Percentiles rank a stretch among this genome's conserved stretches.
phyloP scores from a whole-genome alignment of 2,113 vertebrate genomes.

The Phyllostomus discolor region DNA sequence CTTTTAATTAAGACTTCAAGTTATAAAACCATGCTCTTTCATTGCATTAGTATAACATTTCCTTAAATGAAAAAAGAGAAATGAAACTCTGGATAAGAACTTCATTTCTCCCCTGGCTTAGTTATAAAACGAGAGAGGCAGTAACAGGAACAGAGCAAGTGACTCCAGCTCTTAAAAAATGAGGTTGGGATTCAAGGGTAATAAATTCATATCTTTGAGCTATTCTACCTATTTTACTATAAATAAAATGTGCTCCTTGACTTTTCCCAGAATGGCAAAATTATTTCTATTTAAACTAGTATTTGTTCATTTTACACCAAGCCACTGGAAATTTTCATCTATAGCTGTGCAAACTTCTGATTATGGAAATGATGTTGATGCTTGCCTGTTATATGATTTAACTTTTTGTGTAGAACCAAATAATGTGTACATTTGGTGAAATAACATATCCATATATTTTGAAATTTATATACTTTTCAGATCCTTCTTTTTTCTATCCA shows the following conservation, averaged over 20 bases:
- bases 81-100: not conserved
- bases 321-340: not conserved
- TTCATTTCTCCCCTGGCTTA: not conserved
- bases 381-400: not conserved
- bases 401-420: not conserved
- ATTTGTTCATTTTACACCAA: not conserved
- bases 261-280: not conserved
- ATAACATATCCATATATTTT: not conserved
- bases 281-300: not conserved
- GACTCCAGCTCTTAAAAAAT: not conserved
- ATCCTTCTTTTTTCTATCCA: not conserved
- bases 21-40: not conserved
- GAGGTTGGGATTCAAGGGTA: not conserved
- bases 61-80: not conserved
- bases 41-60: not conserved
- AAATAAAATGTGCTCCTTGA: not conserved
- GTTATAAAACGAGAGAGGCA: not conserved
- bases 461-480: constrained; percentile 10
- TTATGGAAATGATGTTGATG: not conserved
- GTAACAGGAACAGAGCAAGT: not conserved
- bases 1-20: not conserved
- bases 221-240: not conserved
- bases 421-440: not conserved
- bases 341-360: not conserved
- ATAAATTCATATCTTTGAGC: not conserved